phyloP scores from a whole-genome alignment of 2,113 vertebrate genomes.

The Silurus meridionalis region DNA sequence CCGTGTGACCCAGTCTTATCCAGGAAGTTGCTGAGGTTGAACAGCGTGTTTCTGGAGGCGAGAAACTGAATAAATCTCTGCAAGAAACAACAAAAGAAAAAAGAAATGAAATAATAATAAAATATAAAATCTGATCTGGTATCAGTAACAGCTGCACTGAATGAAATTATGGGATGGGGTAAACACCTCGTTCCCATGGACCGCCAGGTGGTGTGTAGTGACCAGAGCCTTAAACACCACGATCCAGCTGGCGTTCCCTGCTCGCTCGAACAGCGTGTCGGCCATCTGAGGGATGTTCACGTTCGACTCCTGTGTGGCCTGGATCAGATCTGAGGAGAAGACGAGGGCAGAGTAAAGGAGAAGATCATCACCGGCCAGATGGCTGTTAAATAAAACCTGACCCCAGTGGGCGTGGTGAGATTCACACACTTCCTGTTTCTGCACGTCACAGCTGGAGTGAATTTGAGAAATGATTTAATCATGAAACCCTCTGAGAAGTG shows the following conservation, averaged over 20 bases:
- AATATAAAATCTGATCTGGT: too few species aligned
- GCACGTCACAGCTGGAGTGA: conserved; percentile 14
- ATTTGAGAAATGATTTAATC: conserved; percentile 13
- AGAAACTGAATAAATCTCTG: conserved; percentile 97
- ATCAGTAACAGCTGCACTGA: not conserved
- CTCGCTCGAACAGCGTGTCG: conserved; percentile 96
- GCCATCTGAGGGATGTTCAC: conserved; percentile 97
- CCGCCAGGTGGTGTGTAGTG: conserved; percentile 97
- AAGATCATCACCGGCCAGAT: not conserved
- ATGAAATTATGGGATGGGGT: conserved; percentile 47
- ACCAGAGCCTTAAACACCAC: conserved; percentile 99
- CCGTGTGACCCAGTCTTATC: conserved; percentile 98
- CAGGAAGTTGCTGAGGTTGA: conserved; percentile 99
- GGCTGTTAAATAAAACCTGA: not conserved
- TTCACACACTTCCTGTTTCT: not conserved
- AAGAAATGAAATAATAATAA: not conserved
- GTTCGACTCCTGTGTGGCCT: conserved; percentile 96
- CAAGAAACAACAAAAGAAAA: conserved; percentile 43
- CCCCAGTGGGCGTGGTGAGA: not conserved
- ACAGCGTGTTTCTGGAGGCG: conserved; percentile 96
- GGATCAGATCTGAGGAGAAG: conserved; percentile 84
- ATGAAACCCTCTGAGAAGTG: too few species aligned
- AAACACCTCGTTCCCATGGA: conserved; percentile 93
- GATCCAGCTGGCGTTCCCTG: conserved; percentile 97
- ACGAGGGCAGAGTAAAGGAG: not conserved